Evolutionary conservation across 1,140 invertebrate genomes (phyloP), one percentile per base, ranked within the genome.

Genomic region (Apis dorsata): DNA sequence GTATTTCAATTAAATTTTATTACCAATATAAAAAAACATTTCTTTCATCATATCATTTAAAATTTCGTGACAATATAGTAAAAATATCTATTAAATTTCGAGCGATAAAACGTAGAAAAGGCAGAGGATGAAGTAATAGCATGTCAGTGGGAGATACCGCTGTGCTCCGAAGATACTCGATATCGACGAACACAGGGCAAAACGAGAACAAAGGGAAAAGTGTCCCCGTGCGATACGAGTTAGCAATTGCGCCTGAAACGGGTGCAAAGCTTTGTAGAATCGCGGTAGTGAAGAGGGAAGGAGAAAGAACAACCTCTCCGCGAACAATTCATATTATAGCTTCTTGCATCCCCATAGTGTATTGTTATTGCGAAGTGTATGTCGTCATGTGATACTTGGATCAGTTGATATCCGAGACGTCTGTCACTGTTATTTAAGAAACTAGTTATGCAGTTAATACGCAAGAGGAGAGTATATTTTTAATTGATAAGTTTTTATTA

Each of bases 141-240:
- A 49, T 63, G 49, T 5, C 24, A 8, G 49, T 10, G 17, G 5
- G 71, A 75, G 71, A 81, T 81, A 75, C 53, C 60, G 19, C 17
- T 59, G 53, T 57, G 71, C 71, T 51, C 49, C 51, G 79, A 57
- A 81, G 79, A 75, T 75, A 81, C 62, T 75, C 71, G 79, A 75
- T 81, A 81, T 75, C 79, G 79, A 66, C 62, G 44, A 28, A 34
- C 79, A 57, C 51, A 81, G 53, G 51, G 71, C 71, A 28, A 81
- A 81, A 66, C 79, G 71, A 19, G 62, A 59, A 81, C 79, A 81
- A 81, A 81, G 71, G 51, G 62, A 57, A 75, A 75, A 81, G 71
- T 75, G 79, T 17, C 24, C 55, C 53, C 8, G 12, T 11, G 78
- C 69, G 78, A 79, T 79, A 79, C 44, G 78, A 72, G 78, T 19